These are phyloP conservation scores for Heliconius sara DNA, from an alignment of 2,888 invertebrate genomes.

Conservation along the genomic window DNA sequence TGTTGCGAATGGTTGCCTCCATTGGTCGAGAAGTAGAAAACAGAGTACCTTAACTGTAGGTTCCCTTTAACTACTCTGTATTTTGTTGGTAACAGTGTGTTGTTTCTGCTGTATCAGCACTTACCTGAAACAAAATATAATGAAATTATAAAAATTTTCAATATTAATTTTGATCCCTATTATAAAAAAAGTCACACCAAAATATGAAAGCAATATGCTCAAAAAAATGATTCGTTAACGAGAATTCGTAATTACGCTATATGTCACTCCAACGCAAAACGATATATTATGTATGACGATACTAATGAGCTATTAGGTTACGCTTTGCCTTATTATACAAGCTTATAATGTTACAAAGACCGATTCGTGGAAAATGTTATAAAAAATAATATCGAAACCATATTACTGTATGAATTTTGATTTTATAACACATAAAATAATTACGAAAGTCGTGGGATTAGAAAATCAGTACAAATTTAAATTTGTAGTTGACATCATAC, in stretches of 20 bases:
- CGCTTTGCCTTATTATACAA: conserved; percentile 22
- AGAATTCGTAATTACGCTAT: conserved; percentile 3
- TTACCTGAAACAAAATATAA: conserved; percentile 15
- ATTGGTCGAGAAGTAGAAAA: no score
- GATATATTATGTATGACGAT: neutral
- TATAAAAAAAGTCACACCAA: neutral
- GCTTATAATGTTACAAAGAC: conserved; percentile 24
- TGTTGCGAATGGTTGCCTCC: no score
- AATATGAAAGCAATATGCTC: neutral
- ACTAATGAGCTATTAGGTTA: conserved; percentile 28
- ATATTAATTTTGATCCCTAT: neutral
- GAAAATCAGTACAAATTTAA: no score
- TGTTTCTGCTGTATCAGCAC: neutral
- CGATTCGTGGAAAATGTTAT: neutral
- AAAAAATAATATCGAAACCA: neutral
- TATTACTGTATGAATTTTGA: neutral
- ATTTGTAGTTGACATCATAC: no score
- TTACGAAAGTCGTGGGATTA: no score
- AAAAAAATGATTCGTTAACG: neutral
- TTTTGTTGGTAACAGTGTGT: no score
- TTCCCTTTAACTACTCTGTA: no score
- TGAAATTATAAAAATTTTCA: neutral
- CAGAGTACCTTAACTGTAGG: no score
- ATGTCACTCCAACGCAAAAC: neutral
- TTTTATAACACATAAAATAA: neutral